These are phyloP conservation scores for Anniella stebbinsi DNA, from an alignment of 2,797 vertebrate genomes.

Conservation along the genomic window DNA sequence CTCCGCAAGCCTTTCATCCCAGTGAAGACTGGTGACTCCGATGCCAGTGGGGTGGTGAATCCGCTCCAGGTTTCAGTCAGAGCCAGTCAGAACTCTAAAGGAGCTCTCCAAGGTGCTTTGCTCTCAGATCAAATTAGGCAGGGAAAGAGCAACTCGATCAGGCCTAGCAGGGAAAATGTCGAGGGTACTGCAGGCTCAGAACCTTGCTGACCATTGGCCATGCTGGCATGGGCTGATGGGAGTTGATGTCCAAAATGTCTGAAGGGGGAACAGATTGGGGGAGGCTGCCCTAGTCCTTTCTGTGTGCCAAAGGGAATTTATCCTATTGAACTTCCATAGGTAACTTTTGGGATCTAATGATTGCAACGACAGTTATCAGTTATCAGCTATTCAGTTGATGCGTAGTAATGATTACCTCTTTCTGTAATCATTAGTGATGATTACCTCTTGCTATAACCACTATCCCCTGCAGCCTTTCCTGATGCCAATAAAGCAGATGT, in stretches of 20 bases:
- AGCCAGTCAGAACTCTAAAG: too few species aligned
- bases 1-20: background rate
- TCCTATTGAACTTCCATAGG: background rate
- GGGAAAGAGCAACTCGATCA: background rate
- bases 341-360: background rate
- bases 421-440: background rate
- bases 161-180: too few species aligned
- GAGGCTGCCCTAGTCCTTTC: too few species aligned
- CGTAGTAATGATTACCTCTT: background rate
- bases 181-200: too few species aligned
- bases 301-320: too few species aligned
- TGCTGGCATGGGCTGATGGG: background rate
- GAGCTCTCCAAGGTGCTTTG: background rate
- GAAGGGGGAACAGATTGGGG: background rate
- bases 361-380: background rate
- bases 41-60: too few species aligned
- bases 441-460: background rate
- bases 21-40: too few species aligned
- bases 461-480: background rate
- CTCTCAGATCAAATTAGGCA: background rate
- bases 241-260: background rate
- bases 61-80: too few species aligned
- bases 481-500: background rate
- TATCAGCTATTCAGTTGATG: background rate
- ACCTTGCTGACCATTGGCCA: background rate